Percentiles rank a stretch among this genome's conserved stretches.
phyloP scores from a whole-genome alignment of 2,888 invertebrate genomes.

The Dicyrtoma fusca region DNA sequence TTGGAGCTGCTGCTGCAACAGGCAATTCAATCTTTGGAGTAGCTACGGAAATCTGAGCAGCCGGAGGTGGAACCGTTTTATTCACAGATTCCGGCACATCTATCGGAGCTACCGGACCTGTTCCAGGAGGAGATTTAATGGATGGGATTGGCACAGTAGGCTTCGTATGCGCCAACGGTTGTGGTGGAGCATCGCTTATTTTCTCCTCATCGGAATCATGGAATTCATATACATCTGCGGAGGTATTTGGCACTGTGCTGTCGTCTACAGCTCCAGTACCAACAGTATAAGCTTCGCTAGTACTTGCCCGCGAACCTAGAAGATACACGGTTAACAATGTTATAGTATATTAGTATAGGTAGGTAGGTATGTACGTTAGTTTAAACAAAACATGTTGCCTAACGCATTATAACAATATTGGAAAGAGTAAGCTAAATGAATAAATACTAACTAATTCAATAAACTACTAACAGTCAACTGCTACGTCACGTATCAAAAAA shows the following conservation, averaged over 20 bases:
- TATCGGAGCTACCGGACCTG: slow-evolving; percentile 14
- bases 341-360: too few species aligned
- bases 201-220: slow-evolving; percentile 82
- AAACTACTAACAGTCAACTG: too few species aligned
- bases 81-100: slow-evolving; percentile 11
- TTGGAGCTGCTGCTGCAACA: neutral
- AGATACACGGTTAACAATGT: too few species aligned
- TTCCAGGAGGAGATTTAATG: slow-evolving; percentile 18
- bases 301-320: slow-evolving; percentile 13
- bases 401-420: neutral
- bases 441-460: neutral
- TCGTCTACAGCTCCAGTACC: slow-evolving; percentile 6
- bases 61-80: neutral
- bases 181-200: slow-evolving; percentile 14
- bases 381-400: too few species aligned
- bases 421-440: neutral
- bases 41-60: neutral
- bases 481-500: neutral
- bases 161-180: slow-evolving; percentile 29
- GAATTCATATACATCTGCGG: slow-evolving; percentile 81
- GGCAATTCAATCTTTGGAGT: neutral
- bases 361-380: too few species aligned
- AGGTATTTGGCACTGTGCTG: neutral
- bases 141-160: slow-evolving; percentile 12
- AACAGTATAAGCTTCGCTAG: slow-evolving; percentile 1